Base-by-base conservation (phyloP, 2,797 vertebrate genomes). In the Cynodonichthys magdalenae region DNA sequence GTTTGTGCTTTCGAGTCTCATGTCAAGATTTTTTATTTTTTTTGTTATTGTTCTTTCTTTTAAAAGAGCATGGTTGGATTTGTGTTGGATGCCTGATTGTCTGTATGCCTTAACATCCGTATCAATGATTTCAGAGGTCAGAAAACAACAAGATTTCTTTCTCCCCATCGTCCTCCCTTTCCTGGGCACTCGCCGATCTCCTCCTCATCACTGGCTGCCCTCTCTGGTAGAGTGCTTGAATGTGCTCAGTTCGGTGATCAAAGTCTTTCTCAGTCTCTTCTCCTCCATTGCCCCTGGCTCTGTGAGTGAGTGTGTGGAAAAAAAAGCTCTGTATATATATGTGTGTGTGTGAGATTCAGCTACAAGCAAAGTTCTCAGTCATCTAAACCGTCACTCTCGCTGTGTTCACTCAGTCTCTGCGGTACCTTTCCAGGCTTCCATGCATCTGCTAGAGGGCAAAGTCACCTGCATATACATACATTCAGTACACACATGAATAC, bases 191-290 rank as follows among this genome's bases (percentile, higher is more conserved):
- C 79, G 70, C 69, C 68, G 71, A 83, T 73, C 86, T 82, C 74
- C 81, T 84, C 84, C 81, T 89, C 87, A 87, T 90, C 89, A 74
- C 83, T 84, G 85, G 77, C 85, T 87, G 83, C 85, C 81, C 90
- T 91, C 88, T 90, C 82, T 85, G 87, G 83, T 89, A 92, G 89
- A 91, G 86, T 83, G 87, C 84, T 87, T 85, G 81, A 90, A 87
- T 80, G 85, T 81, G 81, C 83, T 90, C 86, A 88, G 86, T 87
- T 89, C 85, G 78, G 87, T 90, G 91, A 93, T 93, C 90, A 92
- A 92, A 92, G 91, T 90, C 88, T 88, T 92, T 87, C 87, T 84
- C 82, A 45, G 73, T 84, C 85, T 92, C 86, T 87, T 89, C 84
- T 90, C 85, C 84, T 90, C 86, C 87, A 83, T 87, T 73, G 83